phyloP scores from a whole-genome alignment of 2,113 vertebrate genomes.

The Pionites leucogaster region DNA sequence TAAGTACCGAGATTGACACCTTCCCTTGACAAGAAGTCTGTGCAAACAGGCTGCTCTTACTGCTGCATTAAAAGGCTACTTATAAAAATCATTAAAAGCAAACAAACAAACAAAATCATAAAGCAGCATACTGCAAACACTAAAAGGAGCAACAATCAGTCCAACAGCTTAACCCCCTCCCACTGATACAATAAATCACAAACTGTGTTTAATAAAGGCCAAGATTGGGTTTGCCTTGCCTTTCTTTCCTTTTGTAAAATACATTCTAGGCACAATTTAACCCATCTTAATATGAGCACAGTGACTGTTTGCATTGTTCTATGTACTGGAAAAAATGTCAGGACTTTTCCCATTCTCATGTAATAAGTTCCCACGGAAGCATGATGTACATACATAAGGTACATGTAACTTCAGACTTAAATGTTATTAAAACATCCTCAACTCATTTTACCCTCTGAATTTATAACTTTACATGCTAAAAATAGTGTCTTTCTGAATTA shows the following conservation, averaged over 20 bases:
- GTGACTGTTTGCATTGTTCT: background rate
- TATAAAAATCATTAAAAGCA: background rate
- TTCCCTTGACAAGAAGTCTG: background rate
- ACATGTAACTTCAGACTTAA: slow-evolving; percentile 22
- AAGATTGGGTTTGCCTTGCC: background rate
- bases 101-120: background rate
- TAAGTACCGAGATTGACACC: background rate
- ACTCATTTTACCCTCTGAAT: background rate
- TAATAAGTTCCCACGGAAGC: slow-evolving; percentile 47
- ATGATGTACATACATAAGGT: background rate
- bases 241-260: background rate
- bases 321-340: background rate
- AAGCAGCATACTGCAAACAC: background rate
- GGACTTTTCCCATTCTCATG: too few relatives aligned
- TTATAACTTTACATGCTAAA: background rate
- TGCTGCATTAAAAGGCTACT: background rate
- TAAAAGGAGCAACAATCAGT: background rate
- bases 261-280: background rate
- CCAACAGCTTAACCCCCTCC: background rate
- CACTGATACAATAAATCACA: background rate
- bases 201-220: background rate
- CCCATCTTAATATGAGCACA: background rate
- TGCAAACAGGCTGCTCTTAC: background rate
- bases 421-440: slow-evolving; percentile 30
- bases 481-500: background rate